phyloP scores from a whole-genome alignment of 2,113 vertebrate species.

The Jaculus jaculus region DNA sequence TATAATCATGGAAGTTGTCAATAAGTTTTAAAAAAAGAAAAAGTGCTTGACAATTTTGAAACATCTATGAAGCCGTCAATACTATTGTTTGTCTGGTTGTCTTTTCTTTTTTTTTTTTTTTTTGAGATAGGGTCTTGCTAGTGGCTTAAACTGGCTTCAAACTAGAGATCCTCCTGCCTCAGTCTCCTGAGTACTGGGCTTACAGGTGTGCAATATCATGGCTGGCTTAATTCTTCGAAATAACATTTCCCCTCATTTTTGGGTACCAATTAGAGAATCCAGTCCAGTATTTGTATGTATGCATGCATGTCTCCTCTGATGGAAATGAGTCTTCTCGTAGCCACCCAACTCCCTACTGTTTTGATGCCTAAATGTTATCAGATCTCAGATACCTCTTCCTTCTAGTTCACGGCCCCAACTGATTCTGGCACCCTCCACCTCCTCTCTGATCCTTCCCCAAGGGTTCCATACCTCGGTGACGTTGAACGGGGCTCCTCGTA shows the following conservation, averaged over 20 bases:
- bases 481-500: slow-evolving; percentile 90
- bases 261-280: too few species aligned
- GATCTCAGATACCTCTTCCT: neutral
- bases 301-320: neutral
- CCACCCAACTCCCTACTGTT: neutral
- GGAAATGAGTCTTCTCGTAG: neutral
- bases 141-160: too few species aligned
- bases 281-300: too few species aligned
- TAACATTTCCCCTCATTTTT: too few species aligned
- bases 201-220: too few species aligned
- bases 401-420: rapidly evolving
- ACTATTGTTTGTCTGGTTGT: neutral
- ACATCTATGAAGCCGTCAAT: neutral
- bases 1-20: too few species aligned
- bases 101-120: too few species aligned
- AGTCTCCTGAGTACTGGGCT: too few species aligned
- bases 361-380: neutral
- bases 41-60: neutral
- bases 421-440: neutral
- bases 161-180: too few species aligned
- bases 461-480: slow-evolving; percentile 89
- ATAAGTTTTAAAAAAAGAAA: too few species aligned
- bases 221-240: too few species aligned
- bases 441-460: neutral
- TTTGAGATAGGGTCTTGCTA: too few species aligned